phyloP scores from a whole-genome alignment of 2,797 vertebrate species.

The Todus mexicanus region DNA sequence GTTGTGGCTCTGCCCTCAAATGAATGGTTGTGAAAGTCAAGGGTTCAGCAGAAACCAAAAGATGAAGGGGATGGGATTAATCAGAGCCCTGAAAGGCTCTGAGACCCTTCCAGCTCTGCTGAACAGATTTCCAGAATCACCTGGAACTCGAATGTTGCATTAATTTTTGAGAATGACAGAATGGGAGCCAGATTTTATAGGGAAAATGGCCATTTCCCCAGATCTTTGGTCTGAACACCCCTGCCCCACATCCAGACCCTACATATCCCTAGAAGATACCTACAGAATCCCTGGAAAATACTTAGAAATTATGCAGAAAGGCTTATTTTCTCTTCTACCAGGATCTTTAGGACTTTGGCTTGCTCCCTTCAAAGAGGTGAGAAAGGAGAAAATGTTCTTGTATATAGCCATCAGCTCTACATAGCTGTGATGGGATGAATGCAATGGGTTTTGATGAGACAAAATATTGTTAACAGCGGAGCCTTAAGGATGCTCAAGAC shows the following conservation, averaged over 20 bases:
- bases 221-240: not conserved
- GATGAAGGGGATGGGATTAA: not conserved
- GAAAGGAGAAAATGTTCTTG: not conserved
- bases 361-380: not conserved
- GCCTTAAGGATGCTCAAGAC: not conserved
- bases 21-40: constrained; percentile 30
- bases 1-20: constrained; percentile 45
- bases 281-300: not conserved
- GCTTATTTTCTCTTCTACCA: not conserved
- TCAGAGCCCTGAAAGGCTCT: not conserved
- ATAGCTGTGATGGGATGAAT: not conserved
- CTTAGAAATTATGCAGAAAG: not conserved
- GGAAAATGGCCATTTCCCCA: not conserved
- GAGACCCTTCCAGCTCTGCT: not conserved
- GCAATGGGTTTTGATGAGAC: not conserved
- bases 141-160: not conserved
- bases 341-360: not conserved
- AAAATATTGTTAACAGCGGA: not conserved
- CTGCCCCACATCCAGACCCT: not conserved
- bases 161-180: not conserved
- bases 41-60: not conserved
- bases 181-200: not conserved
- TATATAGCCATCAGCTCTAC: not conserved
- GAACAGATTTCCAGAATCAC: not conserved
- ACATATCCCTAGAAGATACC: not conserved